phyloP scores from a whole-genome alignment of 1,140 invertebrate species.

The Reticulitermes speratus region DNA sequence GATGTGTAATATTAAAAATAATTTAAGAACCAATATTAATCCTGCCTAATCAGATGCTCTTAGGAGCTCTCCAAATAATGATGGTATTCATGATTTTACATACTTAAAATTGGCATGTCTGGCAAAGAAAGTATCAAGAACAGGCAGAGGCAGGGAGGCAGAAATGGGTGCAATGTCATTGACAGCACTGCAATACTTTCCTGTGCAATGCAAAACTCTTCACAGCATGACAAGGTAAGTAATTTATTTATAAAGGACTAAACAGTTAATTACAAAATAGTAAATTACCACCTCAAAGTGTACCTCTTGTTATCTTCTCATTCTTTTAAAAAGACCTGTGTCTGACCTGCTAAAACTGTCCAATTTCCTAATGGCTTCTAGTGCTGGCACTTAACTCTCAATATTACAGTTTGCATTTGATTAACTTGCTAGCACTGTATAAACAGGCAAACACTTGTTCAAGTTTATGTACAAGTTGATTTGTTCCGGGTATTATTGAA shows the following conservation, averaged over 20 bases:
- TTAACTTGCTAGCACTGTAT: neutral
- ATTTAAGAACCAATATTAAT: too few species aligned
- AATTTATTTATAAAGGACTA: constrained; percentile 18
- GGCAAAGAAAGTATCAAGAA: neutral
- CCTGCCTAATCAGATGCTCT: too few species aligned
- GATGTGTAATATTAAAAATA: too few species aligned
- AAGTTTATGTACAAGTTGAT: neutral
- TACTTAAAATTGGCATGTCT: too few species aligned
- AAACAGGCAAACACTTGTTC: neutral
- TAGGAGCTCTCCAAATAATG: too few species aligned
- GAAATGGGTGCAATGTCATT: neutral
- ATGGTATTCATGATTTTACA: too few species aligned
- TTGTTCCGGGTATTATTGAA: neutral
- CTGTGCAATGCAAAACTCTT: neutral
- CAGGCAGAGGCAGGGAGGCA: neutral
- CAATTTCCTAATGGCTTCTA: neutral
- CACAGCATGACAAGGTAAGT: neutral
- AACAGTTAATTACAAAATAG: constrained; percentile 14
- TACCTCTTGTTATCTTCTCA: neutral
- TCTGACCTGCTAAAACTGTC: neutral
- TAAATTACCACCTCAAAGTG: neutral
- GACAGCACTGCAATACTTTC: neutral
- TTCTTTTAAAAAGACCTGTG: neutral
- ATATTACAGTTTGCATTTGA: neutral
- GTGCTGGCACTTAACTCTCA: neutral